phyloP scores from a whole-genome alignment of 1,140 invertebrate genomes.

The Cryptotermes secundus region DNA sequence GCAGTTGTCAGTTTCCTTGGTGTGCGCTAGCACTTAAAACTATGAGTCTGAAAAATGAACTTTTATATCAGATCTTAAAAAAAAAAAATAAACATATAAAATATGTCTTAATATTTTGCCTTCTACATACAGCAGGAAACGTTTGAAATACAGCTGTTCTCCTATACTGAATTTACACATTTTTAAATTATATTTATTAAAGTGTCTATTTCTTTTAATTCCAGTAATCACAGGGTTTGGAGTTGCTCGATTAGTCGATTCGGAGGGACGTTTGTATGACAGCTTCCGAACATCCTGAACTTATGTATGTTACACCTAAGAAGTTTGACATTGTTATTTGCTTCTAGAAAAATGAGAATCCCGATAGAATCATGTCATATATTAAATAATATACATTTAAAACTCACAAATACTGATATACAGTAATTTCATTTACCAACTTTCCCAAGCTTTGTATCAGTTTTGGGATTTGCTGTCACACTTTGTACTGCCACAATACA shows the following conservation, averaged over 20 bases:
- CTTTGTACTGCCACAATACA: constrained; percentile 88
- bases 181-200: not conserved
- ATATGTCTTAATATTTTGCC: no score
- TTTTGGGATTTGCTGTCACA: constrained; percentile 95
- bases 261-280: not conserved
- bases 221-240: constrained; percentile 19
- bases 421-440: constrained; percentile 67
- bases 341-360: not conserved
- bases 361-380: not conserved
- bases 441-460: constrained; percentile 91
- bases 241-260: not conserved
- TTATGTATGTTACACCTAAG: not conserved
- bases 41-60: not conserved
- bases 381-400: constrained; percentile 16
- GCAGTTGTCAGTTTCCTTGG: not conserved
- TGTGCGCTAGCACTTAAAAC: not conserved
- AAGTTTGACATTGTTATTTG: not conserved
- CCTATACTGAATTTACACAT: not conserved
- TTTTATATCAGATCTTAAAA: not conserved
- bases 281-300: not conserved
- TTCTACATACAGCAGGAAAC: not conserved
- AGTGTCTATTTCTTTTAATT: not conserved
- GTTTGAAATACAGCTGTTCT: no score
- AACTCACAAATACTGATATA: not conserved
- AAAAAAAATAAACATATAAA: no score